Evolutionary conservation across 2,797 vertebrate genomes (phyloP).

Genomic region (Dromococcyx pavoninus): DNA sequence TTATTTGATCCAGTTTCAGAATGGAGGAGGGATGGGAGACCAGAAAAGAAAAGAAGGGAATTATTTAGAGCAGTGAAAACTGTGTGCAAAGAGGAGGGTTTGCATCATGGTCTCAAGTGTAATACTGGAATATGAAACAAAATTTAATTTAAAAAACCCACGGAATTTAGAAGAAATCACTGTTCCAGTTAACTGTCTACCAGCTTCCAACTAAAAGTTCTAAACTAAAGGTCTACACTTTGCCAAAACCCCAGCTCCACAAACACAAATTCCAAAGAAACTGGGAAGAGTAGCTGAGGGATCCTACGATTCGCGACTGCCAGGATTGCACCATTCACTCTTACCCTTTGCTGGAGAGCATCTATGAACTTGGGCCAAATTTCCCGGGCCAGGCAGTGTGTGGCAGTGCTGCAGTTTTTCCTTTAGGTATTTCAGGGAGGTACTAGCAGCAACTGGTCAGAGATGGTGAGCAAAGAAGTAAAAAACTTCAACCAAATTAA

Average conservation of each 20-base stretch:
- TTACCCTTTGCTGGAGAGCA: background rate
- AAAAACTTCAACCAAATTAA: background rate
- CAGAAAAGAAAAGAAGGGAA: conserved; percentile 10
- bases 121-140: conserved; percentile 16
- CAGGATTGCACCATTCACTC: background rate
- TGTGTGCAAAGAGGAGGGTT: background rate
- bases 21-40: background rate
- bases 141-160: background rate
- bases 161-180: background rate
- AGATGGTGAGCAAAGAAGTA: background rate
- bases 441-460: background rate
- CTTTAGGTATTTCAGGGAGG: background rate
- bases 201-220: background rate
- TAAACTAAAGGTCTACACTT: background rate
- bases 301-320: background rate
- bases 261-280: background rate
- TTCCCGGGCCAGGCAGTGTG: accelerated
- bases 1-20: conserved; percentile 49
- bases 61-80: conserved; percentile 41
- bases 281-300: background rate
- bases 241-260: background rate
- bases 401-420: background rate
- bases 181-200: background rate
- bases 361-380: background rate
- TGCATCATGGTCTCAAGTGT: conserved; percentile 11